Conservation (phyloP, 2,113 vertebrate species). For the Bagarius yarrelli region DNA sequence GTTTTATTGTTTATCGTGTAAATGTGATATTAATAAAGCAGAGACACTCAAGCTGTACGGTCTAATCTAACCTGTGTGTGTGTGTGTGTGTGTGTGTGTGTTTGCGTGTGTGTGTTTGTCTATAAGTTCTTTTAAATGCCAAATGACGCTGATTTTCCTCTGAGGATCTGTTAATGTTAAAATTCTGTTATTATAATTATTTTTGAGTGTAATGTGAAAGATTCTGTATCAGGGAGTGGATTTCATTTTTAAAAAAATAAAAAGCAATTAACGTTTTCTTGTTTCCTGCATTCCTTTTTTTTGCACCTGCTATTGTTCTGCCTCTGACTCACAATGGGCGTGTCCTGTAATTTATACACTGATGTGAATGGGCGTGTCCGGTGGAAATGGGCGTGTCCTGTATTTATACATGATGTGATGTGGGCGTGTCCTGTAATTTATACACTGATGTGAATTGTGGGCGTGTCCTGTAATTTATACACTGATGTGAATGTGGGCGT, state of each 20-base stretch:
- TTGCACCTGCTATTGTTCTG: not conserved
- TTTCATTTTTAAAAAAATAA: constrained; percentile 59
- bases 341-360: too few relatives aligned
- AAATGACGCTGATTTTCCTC: not conserved
- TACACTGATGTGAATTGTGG: not conserved
- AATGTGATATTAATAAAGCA: not conserved
- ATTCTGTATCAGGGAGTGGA: constrained; percentile 60
- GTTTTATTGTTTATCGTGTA: constrained; percentile 15
- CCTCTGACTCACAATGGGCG: not conserved
- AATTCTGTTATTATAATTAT: constrained; percentile 47
- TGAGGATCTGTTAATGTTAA: constrained; percentile 3
- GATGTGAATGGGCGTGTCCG: too few relatives aligned
- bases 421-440: not conserved
- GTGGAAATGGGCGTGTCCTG: too few relatives aligned
- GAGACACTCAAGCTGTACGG: not conserved
- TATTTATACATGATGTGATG: not conserved
- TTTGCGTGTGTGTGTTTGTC: not conserved
- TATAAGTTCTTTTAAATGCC: not conserved
- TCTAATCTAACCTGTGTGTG: not conserved
- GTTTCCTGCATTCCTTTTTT: constrained; percentile 13
- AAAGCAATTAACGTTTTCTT: not conserved
- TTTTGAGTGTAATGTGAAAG: constrained; percentile 53
- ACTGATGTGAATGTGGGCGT: too few relatives aligned
- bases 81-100: not conserved
- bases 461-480: too few relatives aligned